Evolutionary conservation across 2,113 vertebrate genomes (phyloP), one percentile per base, ranked within the genome.

Genomic region (Varanus salvator): DNA sequence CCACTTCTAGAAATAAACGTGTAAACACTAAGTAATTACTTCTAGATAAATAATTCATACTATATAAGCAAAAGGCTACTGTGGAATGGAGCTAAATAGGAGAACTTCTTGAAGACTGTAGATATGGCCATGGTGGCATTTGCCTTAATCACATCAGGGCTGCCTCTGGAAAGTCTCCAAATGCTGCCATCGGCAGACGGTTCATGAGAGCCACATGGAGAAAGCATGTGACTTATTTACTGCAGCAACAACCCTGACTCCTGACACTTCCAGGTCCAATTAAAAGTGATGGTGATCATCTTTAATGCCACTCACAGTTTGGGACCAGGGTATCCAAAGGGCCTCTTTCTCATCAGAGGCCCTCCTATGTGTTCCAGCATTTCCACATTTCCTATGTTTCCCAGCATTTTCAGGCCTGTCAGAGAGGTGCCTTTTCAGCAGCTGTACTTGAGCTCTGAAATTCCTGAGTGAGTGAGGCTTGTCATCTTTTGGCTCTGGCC

Each of bases 1-100:
- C 92, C 89, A 75, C 83, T 92, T 86, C 78, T 90, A 84, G 89
- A 94, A 96, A 95, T 95, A 93, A 94, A 94, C 94, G 94, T 95
- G 76, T 91, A 89, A 89, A 94, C 76, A 50, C 93, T 89, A 94
- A 93, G 91, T 94, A 95, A 96, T 95, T 92, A 93, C 92, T 94
- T 80, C 15, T 44, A 21, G 31, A 89, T 95, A 93, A 95, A 95
- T 95, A 95, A 95, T 92, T 80, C 72, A 89, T 92, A 84, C 84
- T 87, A 86, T 93, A 80, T 94, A 85, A 91, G 76, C 31, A 92
- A 84, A 87, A 21, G 31, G 91, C 86, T 91, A 90, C 80, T 54
- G 84, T 69, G 19, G 80, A 84, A 60, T 74, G 74, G 38, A 83
- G n/a, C 60, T 95, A 69, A 88, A 76, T 38, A 50, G 38, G 74